Evolutionary conservation across 2,797 vertebrate genomes (phyloP), one percentile per base, ranked within the genome.

Genomic region (Percopsis omiscomaycus): DNA sequence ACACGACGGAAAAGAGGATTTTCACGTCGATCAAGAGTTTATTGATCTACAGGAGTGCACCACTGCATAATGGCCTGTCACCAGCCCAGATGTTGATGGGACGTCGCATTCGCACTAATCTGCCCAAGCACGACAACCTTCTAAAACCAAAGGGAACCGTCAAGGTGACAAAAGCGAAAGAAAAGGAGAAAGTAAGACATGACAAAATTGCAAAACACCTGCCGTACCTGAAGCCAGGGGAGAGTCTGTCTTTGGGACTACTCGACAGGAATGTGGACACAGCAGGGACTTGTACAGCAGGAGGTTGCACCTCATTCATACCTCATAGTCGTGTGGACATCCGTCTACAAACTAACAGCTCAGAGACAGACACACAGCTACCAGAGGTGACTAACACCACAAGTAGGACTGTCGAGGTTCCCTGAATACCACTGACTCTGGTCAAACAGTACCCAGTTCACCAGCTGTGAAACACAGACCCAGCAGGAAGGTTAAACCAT

Each of bases 11-110:
- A 59, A 63, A 1, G 65, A 53, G 13, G 53, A 55, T 29, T 55
- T 55, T 30, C 54, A 55, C 6, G n/a, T n/a, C n/a, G n/a, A n/a
- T n/a, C n/a, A 30, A 63, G 2, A 15, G 30, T 3, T 49, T 62
- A 11, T 12, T 71, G 9, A 70, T 63, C 45, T 62, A 69, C 44
- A 15, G 52, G 8, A 61, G 51, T 11, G 14, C 59, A 4, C 59
- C 29, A 44, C 58, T 63, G 51, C 52, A 69, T 48, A 54, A 60
- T 46, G 49, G 65, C 13, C 30, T 68, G 22, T 68, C 57, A n/a
- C 65, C 56, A 61, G 57, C 57, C 2, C 65, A 68, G 14, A 60
- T 68, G 65, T 37, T 68, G 57, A 68, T 68, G 65, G 67, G 61
- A 53, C 27, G 51, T 12, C 29, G 44, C 42, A 61, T 69, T 10